A percentile compares a stretch with the other conserved stretches of the same genome.
phyloP scores from a whole-genome alignment of 2,797 vertebrate genomes.

The Phalloptychus januarius region DNA sequence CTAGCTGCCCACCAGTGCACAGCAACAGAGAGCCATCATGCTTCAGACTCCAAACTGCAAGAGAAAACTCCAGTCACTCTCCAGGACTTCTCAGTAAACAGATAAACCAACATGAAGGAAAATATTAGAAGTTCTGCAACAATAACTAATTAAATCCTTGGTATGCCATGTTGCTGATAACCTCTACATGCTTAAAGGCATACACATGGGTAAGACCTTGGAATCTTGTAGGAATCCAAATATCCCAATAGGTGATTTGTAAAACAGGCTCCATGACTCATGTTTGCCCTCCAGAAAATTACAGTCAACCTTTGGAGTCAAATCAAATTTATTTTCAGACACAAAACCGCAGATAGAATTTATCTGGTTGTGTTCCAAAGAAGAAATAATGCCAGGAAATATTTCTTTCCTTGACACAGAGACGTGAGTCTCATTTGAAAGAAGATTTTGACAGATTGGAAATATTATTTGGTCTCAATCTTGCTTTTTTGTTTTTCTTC shows the following conservation, averaged over 20 bases:
- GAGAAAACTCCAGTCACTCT: background rate
- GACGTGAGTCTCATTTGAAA: background rate
- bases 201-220: background rate
- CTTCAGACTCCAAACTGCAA: background rate
- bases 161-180: background rate
- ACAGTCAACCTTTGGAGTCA: background rate
- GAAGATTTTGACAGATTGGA: background rate
- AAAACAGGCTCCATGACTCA: background rate
- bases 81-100: background rate
- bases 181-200: background rate
- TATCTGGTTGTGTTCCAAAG: constrained; percentile 2
- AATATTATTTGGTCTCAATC: background rate
- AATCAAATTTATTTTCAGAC: constrained; percentile 1
- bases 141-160: background rate
- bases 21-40: background rate
- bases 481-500: background rate
- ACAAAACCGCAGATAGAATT: background rate
- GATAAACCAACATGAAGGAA: background rate
- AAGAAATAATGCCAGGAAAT: background rate
- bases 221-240: background rate
- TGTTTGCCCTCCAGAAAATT: constrained; percentile 2
- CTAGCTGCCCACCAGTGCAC: background rate
- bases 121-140: background rate
- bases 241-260: background rate
- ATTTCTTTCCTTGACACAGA: background rate